A percentile compares a stretch with the other conserved stretches of the same genome.
phyloP scores from a whole-genome alignment of 2,888 invertebrate species.

The Hypsopygia costalis region DNA sequence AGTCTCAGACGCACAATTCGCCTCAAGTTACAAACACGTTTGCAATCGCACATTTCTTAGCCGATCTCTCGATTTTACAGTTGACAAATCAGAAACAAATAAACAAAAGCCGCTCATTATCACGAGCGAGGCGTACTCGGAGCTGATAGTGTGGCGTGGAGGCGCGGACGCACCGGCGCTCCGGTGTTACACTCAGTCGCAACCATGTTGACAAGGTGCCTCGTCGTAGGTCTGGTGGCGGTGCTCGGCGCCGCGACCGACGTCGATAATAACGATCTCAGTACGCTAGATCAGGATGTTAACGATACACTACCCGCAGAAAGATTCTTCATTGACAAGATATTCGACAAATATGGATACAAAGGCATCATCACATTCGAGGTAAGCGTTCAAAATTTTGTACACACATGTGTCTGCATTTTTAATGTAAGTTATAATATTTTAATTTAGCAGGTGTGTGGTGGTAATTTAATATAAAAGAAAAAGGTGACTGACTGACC shows the following conservation, averaged over 20 bases:
- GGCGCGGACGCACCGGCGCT: slow-evolving; percentile 38
- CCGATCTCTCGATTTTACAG: slow-evolving; percentile 35
- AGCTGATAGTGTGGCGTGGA: slow-evolving; percentile 57
- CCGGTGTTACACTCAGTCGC: slow-evolving; percentile 42
- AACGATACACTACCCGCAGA: slow-evolving; percentile 59
- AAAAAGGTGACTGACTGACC: no score
- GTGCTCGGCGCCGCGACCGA: slow-evolving; percentile 32
- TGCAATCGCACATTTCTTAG: slow-evolving; percentile 27
- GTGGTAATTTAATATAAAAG: no score
- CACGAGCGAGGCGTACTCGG: slow-evolving; percentile 41
- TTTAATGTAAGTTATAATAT: neutral
- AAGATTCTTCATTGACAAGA: slow-evolving; percentile 73
- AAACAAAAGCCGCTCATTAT: slow-evolving; percentile 57
- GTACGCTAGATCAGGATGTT: slow-evolving; percentile 20
- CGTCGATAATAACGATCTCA: slow-evolving; percentile 11
- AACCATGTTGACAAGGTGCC: slow-evolving; percentile 56
- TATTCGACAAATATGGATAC: slow-evolving; percentile 80
- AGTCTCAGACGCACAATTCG: slow-evolving; percentile 68
- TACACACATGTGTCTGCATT: slow-evolving; percentile 8
- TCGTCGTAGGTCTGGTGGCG: slow-evolving; percentile 52
- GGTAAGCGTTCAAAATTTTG: slow-evolving; percentile 44
- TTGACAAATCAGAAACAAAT: slow-evolving; percentile 56
- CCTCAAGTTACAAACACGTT: slow-evolving; percentile 57
- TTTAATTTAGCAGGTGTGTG: neutral
- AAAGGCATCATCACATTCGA: slow-evolving; percentile 79